These are phyloP conservation scores for Halcyon malimbica DNA, from an alignment of 2,113 vertebrate species.

Conservation along the genomic window DNA sequence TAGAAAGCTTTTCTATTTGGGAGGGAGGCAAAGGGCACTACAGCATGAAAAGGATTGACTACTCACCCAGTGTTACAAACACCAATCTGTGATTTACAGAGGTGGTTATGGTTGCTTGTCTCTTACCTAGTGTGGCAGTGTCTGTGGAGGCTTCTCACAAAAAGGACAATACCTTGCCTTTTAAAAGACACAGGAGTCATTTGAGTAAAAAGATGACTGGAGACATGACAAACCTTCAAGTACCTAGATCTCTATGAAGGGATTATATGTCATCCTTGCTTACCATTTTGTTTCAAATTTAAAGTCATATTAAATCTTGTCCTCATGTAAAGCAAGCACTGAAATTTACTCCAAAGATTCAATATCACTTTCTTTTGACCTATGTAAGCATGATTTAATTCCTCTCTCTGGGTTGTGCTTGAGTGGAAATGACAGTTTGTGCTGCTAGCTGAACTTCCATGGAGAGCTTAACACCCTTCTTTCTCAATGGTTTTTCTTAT, in stretches of 20 bases:
- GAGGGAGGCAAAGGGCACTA: not conserved
- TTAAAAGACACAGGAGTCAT: not conserved
- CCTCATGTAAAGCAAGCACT: not conserved
- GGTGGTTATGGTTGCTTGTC: not conserved
- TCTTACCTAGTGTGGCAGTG: not conserved
- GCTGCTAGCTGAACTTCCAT: not conserved
- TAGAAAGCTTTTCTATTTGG: slow-evolving; percentile 70
- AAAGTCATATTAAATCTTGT: not conserved
- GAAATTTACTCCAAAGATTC: not conserved
- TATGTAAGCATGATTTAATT: not conserved
- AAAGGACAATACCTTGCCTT: not conserved
- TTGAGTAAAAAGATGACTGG: not conserved
- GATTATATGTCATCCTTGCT: not conserved
- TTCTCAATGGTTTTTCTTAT: not conserved
- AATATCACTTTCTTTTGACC: not conserved
- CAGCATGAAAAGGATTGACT: not conserved
- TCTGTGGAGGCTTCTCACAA: not conserved
- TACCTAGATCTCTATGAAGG: not conserved
- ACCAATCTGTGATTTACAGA: not conserved
- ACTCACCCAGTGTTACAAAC: not conserved
- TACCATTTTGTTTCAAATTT: not conserved
- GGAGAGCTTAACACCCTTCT: not conserved
- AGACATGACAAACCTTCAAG: not conserved
- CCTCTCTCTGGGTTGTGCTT: not conserved
- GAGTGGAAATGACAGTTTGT: not conserved